phyloP scores from a whole-genome alignment of 2,888 invertebrate genomes.

The Tenthredo livida region DNA sequence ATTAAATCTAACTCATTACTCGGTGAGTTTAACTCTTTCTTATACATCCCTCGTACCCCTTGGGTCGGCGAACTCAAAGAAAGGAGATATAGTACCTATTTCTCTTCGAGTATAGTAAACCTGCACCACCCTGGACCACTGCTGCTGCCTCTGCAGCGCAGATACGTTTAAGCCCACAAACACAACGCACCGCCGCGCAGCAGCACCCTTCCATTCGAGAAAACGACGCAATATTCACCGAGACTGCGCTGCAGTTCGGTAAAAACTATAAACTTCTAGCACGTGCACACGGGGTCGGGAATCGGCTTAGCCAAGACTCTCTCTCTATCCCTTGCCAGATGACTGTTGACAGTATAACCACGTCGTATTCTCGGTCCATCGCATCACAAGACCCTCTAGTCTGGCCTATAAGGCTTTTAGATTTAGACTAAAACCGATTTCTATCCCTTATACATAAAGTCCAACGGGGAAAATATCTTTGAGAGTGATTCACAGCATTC shows the following conservation, averaged over 20 bases:
- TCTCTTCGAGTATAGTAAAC: neutral
- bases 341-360: constrained; percentile 47
- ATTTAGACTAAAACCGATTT: neutral
- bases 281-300: constrained; percentile 44
- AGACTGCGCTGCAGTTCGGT: constrained; percentile 14
- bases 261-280: constrained; percentile 52
- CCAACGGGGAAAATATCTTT: neutral
- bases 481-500: neutral
- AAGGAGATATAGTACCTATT: neutral
- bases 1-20: constrained; percentile 49
- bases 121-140: neutral
- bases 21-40: constrained; percentile 35
- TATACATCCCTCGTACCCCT: neutral
- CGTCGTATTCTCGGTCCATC: constrained; percentile 27
- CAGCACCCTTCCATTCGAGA: constrained; percentile 13
- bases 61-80: constrained; percentile 29
- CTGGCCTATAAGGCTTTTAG: constrained; percentile 14
- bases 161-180: neutral
- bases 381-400: neutral
- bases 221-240: constrained; percentile 29
- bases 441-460: neutral
- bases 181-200: neutral
- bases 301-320: constrained; percentile 36
- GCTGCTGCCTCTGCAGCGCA: neutral
- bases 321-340: constrained; percentile 14